Evolutionary conservation across 2,797 vertebrate species (phyloP), one percentile per base, ranked within the genome.

Genomic region (Propithecus deckenii): DNA sequence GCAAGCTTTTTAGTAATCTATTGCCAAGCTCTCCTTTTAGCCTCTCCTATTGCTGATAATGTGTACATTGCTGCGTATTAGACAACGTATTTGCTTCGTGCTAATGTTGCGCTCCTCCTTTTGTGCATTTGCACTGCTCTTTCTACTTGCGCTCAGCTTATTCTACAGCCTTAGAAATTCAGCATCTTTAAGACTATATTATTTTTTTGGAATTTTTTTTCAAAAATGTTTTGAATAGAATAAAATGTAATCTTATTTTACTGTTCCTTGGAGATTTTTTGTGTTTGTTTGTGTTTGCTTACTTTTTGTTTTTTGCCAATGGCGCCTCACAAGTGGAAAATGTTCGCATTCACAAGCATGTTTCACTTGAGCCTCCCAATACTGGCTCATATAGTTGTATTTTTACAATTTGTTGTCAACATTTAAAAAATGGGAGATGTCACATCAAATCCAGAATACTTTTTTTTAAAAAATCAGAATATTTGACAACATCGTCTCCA

Each of bases 201-300:
- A 23, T n/a, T 30, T 61, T 79, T 86, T 10, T 23, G 55, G 7
- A 50, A 23, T 8, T 17, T 28, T 76, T 74, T 84, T 89, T 4
- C 41, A 67, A 79, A 78, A 46, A 65, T 30, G 18, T 48, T 93
- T 80, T 35, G 57, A 80, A 41, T 2, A 79, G 14, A 86, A 88
- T 78, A 94, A 91, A 94, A 85, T 76, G 20, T n/a, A 61, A 48
- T 30, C 59, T 88, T 83, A 84, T 78, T 22, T 95, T 79, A 83
- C 41, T 88, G 7, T 78, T 93, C 23, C 28, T 96, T 76, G 23
- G 72, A 69, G 74, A 41, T 35, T 14, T 7, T 30, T 80, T 46
- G 55, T 87, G 55, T 23, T 75, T 52, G 41, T 20, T 80, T 46
- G 55, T 87, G 55, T 23, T 75, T 89, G 32, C 22, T 63, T 89